These are phyloP conservation scores for Gobio gobio DNA, from an alignment of 2,113 vertebrate species.

Conservation along the genomic window DNA sequence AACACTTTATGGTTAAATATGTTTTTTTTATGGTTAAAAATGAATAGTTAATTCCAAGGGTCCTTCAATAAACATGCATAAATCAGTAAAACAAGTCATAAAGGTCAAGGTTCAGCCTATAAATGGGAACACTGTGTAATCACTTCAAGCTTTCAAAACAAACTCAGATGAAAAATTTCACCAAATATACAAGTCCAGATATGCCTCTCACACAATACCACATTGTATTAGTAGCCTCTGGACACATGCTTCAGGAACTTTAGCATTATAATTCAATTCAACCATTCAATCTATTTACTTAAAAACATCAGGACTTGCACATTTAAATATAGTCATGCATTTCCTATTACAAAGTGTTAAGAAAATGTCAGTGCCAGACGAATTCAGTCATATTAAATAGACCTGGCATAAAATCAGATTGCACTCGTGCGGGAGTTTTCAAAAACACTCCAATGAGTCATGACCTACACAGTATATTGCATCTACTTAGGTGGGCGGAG, in stretches of 20 bases:
- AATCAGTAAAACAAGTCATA: neutral
- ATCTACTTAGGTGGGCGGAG: neutral
- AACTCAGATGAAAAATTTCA: neutral
- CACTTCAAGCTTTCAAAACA: neutral
- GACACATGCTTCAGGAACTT: neutral
- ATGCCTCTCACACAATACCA: neutral
- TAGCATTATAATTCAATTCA: neutral
- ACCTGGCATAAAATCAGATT: constrained; percentile 1
- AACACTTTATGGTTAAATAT: neutral
- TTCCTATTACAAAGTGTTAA: neutral
- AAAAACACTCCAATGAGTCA: constrained; percentile 59
- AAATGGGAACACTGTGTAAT: neutral
- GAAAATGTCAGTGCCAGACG: constrained; percentile 1
- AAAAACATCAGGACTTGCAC: neutral
- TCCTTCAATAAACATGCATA: neutral
- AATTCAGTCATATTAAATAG: neutral
- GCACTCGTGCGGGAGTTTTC: constrained; percentile 45
- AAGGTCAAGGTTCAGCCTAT: neutral
- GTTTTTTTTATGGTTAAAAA: too few relatives aligned
- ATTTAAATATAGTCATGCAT: neutral
- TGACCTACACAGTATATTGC: neutral
- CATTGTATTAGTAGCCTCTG: neutral
- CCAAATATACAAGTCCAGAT: neutral
- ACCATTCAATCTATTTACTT: neutral
- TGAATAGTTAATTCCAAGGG: neutral